Conservation (phyloP, 2,888 invertebrate species). For the Pachliopta kotzebuea region DNA sequence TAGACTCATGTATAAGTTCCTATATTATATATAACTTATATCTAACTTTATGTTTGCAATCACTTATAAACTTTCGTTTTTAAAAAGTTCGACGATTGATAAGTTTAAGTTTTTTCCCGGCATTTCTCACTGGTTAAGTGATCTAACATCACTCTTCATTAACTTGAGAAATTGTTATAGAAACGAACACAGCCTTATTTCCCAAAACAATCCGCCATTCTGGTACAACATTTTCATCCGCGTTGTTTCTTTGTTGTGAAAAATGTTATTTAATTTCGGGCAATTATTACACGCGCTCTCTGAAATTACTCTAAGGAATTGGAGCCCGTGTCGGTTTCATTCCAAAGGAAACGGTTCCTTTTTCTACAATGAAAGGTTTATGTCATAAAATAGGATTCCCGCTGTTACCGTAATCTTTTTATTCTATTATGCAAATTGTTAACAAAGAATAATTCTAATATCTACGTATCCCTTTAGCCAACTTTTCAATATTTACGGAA, state of each 20-base stretch:
- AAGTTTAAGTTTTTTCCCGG: neutral
- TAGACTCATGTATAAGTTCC: neutral
- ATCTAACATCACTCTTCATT: slow-evolving; percentile 55
- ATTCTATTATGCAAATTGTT: slow-evolving; percentile 54
- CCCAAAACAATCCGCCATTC: slow-evolving; percentile 57
- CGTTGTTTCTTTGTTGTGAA: slow-evolving; percentile 73
- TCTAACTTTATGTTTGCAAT: neutral
- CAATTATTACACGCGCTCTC: slow-evolving; percentile 78
- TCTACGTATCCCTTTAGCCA: slow-evolving; percentile 22
- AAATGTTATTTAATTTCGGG: slow-evolving; percentile 76
- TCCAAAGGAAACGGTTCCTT: slow-evolving; percentile 54
- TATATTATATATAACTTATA: neutral
- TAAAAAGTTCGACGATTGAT: no score
- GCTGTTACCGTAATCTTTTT: slow-evolving; percentile 64
- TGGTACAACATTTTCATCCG: slow-evolving; percentile 62
- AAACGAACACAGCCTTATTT: slow-evolving; percentile 62
- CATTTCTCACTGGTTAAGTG: slow-evolving; percentile 25
- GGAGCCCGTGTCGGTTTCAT: slow-evolving; percentile 66
- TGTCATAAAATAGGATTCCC: slow-evolving; percentile 63
- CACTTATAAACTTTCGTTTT: no score
- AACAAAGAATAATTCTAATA: slow-evolving; percentile 37
- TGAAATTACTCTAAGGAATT: slow-evolving; percentile 78
- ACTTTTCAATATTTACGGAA: slow-evolving; percentile 22
- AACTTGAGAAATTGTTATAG: slow-evolving; percentile 59
- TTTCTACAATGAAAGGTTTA: slow-evolving; percentile 67